Conservation (phyloP, 2,797 vertebrate species). For the Microctenopoma lineatum region DNA sequence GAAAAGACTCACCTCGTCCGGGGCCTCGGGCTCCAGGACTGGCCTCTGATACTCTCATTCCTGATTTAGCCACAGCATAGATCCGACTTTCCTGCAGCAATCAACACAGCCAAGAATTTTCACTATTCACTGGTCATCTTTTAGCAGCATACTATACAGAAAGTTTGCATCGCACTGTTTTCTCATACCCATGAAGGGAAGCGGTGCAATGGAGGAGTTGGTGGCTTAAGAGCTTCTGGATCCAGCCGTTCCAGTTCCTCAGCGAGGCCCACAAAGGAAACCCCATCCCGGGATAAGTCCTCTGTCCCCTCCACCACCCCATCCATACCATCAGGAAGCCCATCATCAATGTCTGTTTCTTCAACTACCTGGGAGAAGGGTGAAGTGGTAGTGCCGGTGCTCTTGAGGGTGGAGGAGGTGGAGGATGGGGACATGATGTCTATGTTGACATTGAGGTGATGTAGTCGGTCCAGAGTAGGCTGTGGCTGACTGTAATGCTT, state of each 20-base stretch:
- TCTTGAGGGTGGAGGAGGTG: conserved; percentile 71
- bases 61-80: conserved; percentile 93
- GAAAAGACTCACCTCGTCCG: conserved; percentile 81
- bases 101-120: conserved; percentile 1
- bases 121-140: too few relatives aligned
- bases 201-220: conserved; percentile 92
- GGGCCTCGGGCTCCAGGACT: conserved; percentile 73
- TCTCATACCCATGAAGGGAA: conserved; percentile 94
- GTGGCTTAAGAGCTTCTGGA: conserved; percentile 86
- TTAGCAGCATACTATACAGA: neutral
- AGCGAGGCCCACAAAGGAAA: conserved; percentile 62
- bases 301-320: conserved; percentile 74
- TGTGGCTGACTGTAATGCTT: conserved; percentile 95
- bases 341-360: conserved; percentile 76
- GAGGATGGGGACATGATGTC: conserved; percentile 82
- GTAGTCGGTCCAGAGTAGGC: conserved; percentile 79
- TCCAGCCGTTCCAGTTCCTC: conserved; percentile 78
- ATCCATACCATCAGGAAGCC: conserved; percentile 79
- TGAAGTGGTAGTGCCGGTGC: conserved; percentile 54
- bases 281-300: conserved; percentile 57
- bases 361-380: conserved; percentile 86
- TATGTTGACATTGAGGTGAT: conserved; percentile 78
- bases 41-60: conserved; percentile 91
- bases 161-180: neutral
- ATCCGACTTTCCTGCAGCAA: conserved; percentile 92